Evolutionary conservation across 2,888 invertebrate species (phyloP).

Genomic region (Bombylius major): DNA sequence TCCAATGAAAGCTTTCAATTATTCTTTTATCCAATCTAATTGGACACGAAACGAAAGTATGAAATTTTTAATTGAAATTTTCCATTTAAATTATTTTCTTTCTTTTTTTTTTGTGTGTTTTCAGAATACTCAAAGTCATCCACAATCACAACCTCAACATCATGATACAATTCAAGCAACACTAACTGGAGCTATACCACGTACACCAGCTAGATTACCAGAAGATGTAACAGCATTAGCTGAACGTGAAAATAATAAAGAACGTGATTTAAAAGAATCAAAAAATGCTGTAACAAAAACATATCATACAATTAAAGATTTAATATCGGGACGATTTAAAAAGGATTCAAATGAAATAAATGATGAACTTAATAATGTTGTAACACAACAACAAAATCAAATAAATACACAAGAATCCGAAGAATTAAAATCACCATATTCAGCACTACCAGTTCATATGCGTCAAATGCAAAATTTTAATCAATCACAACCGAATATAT

Average conservation of each 20-base stretch:
- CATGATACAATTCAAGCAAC: slow-evolving; percentile 23
- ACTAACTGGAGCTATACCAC: slow-evolving; percentile 22
- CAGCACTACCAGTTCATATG: slow-evolving; percentile 37
- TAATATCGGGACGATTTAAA: slow-evolving; percentile 69
- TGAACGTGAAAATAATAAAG: slow-evolving; percentile 45
- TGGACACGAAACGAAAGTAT: no score
- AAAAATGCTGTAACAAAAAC: slow-evolving; percentile 62
- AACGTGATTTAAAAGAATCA: slow-evolving; percentile 37
- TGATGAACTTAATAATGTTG: slow-evolving; percentile 33
- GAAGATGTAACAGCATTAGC: slow-evolving; percentile 44
- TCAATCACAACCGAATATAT: slow-evolving; percentile 17
- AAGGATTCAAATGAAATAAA: slow-evolving; percentile 42
- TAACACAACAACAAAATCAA: slow-evolving; percentile 15
- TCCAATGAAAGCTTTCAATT: no score
- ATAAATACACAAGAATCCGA: slow-evolving; percentile 19
- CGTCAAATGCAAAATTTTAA: slow-evolving; percentile 17
- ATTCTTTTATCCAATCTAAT: no score
- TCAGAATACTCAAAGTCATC: slow-evolving; percentile 11
- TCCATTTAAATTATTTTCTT: no score
- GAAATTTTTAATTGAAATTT: no score
- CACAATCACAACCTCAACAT: slow-evolving; percentile 16
- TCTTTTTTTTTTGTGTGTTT: neutral
- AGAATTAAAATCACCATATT: slow-evolving; percentile 35
- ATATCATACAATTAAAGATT: slow-evolving; percentile 70
- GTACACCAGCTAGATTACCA: slow-evolving; percentile 37